phyloP scores from a whole-genome alignment of 2,113 vertebrate species.

The Laticauda laticaudata region DNA sequence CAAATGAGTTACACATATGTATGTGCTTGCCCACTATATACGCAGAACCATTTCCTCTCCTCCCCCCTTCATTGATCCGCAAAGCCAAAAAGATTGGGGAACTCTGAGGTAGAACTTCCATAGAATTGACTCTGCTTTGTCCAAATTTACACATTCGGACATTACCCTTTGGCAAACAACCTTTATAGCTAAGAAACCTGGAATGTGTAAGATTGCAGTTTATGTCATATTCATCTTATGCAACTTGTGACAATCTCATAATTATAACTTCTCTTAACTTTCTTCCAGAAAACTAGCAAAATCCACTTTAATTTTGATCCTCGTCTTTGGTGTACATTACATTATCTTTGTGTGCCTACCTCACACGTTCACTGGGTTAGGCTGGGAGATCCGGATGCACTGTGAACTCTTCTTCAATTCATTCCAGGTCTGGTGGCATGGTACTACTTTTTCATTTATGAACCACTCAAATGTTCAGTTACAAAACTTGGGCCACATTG shows the following conservation, averaged over 20 bases:
- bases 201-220: neutral
- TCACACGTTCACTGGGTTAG: conserved; percentile 75
- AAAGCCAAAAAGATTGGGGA: neutral
- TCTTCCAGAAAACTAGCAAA: conserved; percentile 83
- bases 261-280: neutral
- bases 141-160: neutral
- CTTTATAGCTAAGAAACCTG: neutral
- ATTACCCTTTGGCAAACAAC: neutral
- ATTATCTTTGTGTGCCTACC: conserved; percentile 86
- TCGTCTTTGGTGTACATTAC: conserved; percentile 90
- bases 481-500: neutral
- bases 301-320: conserved; percentile 83
- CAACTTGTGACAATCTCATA: neutral
- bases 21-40: neutral
- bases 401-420: conserved; percentile 92
- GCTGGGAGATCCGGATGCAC: conserved; percentile 90
- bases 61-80: neutral
- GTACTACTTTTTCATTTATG: neutral
- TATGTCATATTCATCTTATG: neutral
- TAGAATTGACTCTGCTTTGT: neutral
- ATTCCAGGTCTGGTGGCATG: conserved; percentile 76
- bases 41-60: neutral
- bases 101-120: neutral
- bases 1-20: neutral
- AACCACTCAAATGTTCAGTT: neutral